Conservation (phyloP, 2,113 vertebrate species). For the Protobothrops mucrosquamatus region DNA sequence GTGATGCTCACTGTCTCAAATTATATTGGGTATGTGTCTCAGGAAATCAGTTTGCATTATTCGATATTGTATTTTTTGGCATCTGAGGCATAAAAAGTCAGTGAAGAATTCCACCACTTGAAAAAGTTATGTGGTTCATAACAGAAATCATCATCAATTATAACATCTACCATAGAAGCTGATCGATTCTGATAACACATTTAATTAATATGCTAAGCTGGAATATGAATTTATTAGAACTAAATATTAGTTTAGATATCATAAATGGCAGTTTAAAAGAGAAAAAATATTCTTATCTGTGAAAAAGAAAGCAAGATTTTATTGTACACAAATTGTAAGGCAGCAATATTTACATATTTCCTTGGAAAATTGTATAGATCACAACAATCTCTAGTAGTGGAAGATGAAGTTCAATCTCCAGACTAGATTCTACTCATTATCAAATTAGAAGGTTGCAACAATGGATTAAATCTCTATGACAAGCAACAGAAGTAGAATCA, state of each 20-base stretch:
- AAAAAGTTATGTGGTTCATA: background rate
- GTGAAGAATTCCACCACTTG: background rate
- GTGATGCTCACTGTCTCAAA: background rate
- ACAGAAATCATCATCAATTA: background rate
- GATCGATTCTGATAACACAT: background rate
- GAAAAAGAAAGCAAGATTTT: background rate
- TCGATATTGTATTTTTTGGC: background rate
- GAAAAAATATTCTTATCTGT: background rate
- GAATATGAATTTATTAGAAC: background rate
- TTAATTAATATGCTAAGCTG: background rate
- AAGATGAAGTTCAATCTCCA: background rate
- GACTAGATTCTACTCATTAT: background rate
- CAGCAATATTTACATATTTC: background rate
- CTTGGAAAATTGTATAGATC: background rate
- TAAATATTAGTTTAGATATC: background rate
- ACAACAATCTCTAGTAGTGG: background rate
- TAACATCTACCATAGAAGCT: background rate
- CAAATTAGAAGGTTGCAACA: no score
- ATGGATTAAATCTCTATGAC: background rate
- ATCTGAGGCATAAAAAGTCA: background rate
- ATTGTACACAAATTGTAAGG: background rate
- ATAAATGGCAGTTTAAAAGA: background rate
- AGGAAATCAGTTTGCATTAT: background rate
- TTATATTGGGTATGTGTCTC: background rate
- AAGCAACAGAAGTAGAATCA: background rate